Base-by-base conservation (phyloP, 2,113 vertebrate species). In the Entosphenus tridentatus region DNA sequence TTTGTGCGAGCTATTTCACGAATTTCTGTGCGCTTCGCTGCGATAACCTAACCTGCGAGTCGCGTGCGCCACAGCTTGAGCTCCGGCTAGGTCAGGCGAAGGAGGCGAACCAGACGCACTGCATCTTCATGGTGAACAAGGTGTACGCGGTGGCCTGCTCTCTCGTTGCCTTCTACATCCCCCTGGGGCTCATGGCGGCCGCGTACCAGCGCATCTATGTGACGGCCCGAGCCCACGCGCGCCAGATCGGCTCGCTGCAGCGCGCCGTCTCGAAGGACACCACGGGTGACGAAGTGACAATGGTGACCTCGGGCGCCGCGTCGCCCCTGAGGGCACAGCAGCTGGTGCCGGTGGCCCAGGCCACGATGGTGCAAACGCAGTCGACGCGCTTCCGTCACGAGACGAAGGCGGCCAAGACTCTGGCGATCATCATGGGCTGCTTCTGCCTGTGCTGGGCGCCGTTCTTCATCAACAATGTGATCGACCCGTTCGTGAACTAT, bases 401-500 rank as follows among this genome's bases (percentile, higher is more conserved):
- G 75, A 97, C 92, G 69, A 98, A 96, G 76, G 93, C 93, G 0
- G 92, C 93, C 73, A 98, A 98, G 81, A 98, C 87, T 14, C 80
- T 98, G 72, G 93, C 91, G 76, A 86, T 98, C 78, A 97, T 98
- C 72, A 98, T 98, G 93, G 93, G 93, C 1, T 98, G 93, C 75
- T 98, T 98, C 81, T 98, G 93, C 80, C 83, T 98, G 65, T 98
- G 92, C 79, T 98, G 93, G 93, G 91, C 89, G 1, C 92, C 93
- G 0, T 98, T 98, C 80, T 98, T 98, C 57, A 71, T 98, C 78
- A 96, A 89, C 72, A 98, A 97, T 16, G 79, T 98, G 57, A 86
- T 96, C 80, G 93, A 98, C 76, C 93, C 93, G 55, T 98, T 98
- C 78, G 82, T 96, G 75, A 80, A 86, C 80, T 97, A 98, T 78